phyloP scores from a whole-genome alignment of 2,797 vertebrate genomes.

The Cossypha caffra region DNA sequence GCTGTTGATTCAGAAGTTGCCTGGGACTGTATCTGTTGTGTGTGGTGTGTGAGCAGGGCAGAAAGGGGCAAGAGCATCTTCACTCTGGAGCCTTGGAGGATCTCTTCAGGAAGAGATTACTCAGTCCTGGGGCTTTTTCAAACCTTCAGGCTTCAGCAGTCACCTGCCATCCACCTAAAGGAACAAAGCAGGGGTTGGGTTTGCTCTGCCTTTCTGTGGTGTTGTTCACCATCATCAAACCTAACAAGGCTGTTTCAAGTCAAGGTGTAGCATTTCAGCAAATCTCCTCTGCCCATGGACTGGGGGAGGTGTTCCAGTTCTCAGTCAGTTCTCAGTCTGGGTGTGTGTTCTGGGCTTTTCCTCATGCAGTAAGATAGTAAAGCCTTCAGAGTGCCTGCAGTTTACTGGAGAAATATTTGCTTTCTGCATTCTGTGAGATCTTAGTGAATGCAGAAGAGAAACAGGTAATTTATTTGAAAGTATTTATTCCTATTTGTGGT shows the following conservation, averaged over 20 bases:
- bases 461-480: background rate
- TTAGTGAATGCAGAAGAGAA: background rate
- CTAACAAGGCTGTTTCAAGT: background rate
- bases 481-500: background rate
- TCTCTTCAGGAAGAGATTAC: background rate
- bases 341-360: background rate
- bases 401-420: background rate
- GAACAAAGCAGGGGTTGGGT: background rate
- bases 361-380: background rate
- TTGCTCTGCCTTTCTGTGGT: background rate
- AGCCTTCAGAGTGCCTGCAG: background rate
- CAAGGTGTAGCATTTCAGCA: background rate
- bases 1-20: background rate
- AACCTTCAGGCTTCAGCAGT: background rate
- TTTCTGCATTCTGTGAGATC: background rate
- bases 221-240: background rate
- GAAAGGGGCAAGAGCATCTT: background rate
- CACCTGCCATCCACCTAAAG: background rate
- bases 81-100: background rate
- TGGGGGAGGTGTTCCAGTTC: background rate
- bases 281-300: background rate
- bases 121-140: background rate
- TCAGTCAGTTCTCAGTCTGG: background rate
- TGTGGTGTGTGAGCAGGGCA: background rate
- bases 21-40: background rate